Evolutionary conservation across 2,113 vertebrate species (phyloP).

Genomic region (Syngnathoides biaculeatus): DNA sequence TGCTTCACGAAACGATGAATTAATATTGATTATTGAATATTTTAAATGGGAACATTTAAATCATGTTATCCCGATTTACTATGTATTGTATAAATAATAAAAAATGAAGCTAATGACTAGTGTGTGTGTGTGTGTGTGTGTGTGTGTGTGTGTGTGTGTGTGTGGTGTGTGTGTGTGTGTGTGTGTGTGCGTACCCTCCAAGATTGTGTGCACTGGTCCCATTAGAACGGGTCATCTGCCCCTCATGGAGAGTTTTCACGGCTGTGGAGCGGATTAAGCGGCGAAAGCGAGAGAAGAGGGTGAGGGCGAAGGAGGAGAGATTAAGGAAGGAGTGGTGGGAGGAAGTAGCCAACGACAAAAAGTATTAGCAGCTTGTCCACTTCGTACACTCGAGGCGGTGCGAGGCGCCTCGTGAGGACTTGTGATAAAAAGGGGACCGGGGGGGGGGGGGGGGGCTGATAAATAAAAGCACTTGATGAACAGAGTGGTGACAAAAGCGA

Average conservation of each 20-base stretch:
- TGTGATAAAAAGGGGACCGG: constrained; percentile 8
- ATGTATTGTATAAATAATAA: neutral
- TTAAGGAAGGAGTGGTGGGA: constrained; percentile 37
- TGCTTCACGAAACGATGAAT: too few relatives aligned
- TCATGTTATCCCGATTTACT: too few relatives aligned
- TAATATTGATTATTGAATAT: too few relatives aligned
- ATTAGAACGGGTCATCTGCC: constrained; percentile 69
- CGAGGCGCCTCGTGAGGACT: neutral
- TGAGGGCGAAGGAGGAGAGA: constrained; percentile 31
- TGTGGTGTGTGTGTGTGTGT: constrained; percentile 19
- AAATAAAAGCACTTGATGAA: neutral
- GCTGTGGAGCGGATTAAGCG: constrained; percentile 67
- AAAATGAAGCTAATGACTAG: constrained; percentile 12
- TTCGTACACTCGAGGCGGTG: neutral
- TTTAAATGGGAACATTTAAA: too few relatives aligned
- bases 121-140: constrained; percentile 31
- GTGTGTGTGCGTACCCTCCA: constrained; percentile 5
- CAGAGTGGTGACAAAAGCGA: neutral
- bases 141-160: constrained; percentile 22
- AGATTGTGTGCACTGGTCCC: constrained; percentile 35
- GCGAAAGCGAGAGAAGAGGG: constrained; percentile 11
- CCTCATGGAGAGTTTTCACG: constrained; percentile 69
- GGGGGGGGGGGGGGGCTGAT: too few relatives aligned
- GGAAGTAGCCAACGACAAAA: constrained; percentile 38
- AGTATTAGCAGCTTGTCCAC: constrained; percentile 45